Conservation (phyloP, 2,113 vertebrate species). For the Sapajus apella region DNA sequence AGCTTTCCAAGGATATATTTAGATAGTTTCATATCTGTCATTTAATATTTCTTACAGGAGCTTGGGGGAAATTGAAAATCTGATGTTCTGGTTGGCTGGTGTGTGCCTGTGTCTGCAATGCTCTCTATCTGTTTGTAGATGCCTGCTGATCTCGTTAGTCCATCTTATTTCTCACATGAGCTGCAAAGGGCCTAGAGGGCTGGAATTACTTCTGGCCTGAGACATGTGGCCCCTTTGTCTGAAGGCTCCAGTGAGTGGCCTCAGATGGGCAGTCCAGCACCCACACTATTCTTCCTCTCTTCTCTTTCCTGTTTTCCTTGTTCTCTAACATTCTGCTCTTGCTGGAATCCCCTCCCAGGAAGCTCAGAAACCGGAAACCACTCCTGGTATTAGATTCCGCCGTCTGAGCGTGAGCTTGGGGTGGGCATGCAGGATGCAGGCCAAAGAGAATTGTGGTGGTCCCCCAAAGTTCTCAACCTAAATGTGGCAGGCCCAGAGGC, state of each 20-base stretch:
- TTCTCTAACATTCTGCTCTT: neutral
- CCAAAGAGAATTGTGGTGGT: neutral
- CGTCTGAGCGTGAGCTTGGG: neutral
- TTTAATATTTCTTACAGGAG: slow-evolving; percentile 7
- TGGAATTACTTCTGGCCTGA: neutral
- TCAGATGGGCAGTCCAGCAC: neutral
- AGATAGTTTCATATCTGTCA: neutral
- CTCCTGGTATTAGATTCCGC: neutral
- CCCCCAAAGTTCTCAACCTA: neutral
- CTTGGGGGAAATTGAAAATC: neutral
- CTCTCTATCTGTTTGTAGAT: neutral
- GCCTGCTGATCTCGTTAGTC: neutral
- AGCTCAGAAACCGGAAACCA: neutral
- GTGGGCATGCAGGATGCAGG: neutral
- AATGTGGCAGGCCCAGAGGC: neutral
- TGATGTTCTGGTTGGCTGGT: neutral
- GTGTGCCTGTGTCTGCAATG: neutral
- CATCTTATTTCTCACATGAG: neutral
- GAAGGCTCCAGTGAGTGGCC: neutral
- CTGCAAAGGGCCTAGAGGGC: neutral
- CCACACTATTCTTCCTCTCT: neutral
- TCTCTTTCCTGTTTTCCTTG: neutral
- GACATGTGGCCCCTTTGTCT: neutral
- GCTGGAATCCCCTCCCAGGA: neutral
- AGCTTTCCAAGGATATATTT: neutral